phyloP scores from a whole-genome alignment of 1,140 invertebrate genomes.

The Penaeus vannamei region DNA sequence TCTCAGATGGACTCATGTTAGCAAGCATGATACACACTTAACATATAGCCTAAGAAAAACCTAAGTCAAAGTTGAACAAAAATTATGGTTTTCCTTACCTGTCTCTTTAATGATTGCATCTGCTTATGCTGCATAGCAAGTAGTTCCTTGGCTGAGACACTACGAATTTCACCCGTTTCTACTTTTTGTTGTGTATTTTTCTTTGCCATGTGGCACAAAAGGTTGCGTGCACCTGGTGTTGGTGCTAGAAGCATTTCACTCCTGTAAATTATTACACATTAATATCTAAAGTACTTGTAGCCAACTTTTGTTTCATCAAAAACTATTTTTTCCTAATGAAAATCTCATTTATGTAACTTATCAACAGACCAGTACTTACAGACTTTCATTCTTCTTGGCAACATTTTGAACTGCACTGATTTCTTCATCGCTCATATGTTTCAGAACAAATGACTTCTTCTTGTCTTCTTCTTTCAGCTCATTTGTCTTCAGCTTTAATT shows the following conservation, averaged over 20 bases:
- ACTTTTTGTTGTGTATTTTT: conserved; percentile 45
- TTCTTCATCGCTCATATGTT: conserved; percentile 64
- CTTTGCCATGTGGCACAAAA: conserved; percentile 61
- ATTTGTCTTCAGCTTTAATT: conserved; percentile 81
- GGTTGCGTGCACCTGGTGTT: conserved; percentile 66
- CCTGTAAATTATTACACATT: conserved; percentile 21
- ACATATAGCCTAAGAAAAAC: no score
- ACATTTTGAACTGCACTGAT: conserved; percentile 52
- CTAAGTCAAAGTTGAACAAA: neutral
- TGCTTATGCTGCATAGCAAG: conserved; percentile 55
- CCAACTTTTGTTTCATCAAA: no score
- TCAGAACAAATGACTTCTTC: conserved; percentile 56
- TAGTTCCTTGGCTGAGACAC: conserved; percentile 60
- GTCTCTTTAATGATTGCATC: conserved; percentile 43
- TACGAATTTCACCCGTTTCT: conserved; percentile 24
- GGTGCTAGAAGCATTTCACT: conserved; percentile 67
- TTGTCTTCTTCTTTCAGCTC: conserved; percentile 81
- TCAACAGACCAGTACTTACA: conserved; percentile 54
- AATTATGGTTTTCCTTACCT: conserved; percentile 35
- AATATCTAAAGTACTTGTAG: no score
- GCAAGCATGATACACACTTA: no score
- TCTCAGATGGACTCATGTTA: neutral
- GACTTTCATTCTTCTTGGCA: conserved; percentile 52
- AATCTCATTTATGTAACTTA: neutral
- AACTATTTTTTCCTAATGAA: no score